Conservation (phyloP, 2,797 vertebrate species). For the Coregonus sp. region DNA sequence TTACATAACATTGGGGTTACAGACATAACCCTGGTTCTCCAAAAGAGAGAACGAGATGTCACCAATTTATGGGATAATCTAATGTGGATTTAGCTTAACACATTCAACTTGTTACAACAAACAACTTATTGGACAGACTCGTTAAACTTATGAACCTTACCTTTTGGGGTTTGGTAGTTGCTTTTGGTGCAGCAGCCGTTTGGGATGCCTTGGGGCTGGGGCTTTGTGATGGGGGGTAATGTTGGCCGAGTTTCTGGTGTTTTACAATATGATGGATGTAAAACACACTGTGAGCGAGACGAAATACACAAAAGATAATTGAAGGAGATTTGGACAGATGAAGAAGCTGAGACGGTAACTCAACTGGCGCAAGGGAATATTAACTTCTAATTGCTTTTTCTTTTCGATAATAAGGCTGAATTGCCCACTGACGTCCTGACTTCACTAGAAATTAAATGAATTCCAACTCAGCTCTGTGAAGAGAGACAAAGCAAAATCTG, state of each 20-base stretch:
- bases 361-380: no score
- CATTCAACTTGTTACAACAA: neutral
- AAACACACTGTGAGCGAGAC: neutral
- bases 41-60: no score
- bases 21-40: no score
- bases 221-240: neutral
- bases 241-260: slow-evolving; percentile 43
- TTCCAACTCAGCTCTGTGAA: neutral
- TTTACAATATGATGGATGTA: neutral
- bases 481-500: neutral
- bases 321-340: neutral
- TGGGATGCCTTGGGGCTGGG: neutral
- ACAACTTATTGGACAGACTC: neutral
- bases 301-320: neutral
- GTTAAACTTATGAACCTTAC: slow-evolving; percentile 25
- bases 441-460: neutral
- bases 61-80: no score
- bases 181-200: slow-evolving; percentile 27
- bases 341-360: neutral
- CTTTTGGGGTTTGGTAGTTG: neutral
- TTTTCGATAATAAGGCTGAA: neutral
- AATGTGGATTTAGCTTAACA: neutral
- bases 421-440: neutral
- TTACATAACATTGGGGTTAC: neutral
- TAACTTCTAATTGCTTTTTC: neutral